A percentile compares a stretch with the other conserved stretches of the same genome.
Evolutionary conservation across 2,797 vertebrate genomes (phyloP).

Genomic region (Oceanodroma leucorhoa): DNA sequence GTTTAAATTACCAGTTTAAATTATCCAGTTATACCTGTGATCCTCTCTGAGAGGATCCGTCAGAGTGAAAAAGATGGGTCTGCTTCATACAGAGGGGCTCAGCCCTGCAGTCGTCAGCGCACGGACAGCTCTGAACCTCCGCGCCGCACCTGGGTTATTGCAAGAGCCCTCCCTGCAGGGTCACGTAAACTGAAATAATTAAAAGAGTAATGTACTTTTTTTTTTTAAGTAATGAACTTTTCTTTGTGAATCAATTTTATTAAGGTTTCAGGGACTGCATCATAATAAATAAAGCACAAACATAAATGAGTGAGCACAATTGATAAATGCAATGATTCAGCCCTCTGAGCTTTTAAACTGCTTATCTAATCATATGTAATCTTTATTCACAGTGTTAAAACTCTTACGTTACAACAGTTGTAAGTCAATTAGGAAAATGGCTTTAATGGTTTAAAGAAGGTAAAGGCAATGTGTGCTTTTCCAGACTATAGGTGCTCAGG

Average conservation of each 20-base stretch:
- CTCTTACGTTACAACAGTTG: background rate
- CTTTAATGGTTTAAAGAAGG: background rate
- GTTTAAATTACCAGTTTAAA: background rate
- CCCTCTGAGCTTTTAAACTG: background rate
- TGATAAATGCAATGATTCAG: slow-evolving; percentile 27
- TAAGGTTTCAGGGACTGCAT: background rate
- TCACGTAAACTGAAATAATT: background rate
- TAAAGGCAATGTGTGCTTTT: background rate
- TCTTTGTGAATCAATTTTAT: slow-evolving; percentile 25
- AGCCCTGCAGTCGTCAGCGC: background rate
- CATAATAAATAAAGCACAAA: slow-evolving; percentile 45
- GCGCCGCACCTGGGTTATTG: background rate
- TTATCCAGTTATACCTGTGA: background rate
- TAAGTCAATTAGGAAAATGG: slow-evolving; percentile 31
- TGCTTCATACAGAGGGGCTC: background rate
- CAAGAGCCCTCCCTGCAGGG: background rate
- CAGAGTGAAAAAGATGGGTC: background rate
- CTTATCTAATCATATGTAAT: slow-evolving; percentile 26
- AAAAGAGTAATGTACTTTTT: background rate
- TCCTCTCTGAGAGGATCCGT: background rate
- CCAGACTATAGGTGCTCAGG: rapidly evolving
- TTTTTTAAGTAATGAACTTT: background rate
- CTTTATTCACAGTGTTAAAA: slow-evolving; percentile 10
- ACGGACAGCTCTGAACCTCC: background rate
- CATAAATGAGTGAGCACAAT: slow-evolving; percentile 54